Conservation (phyloP, 2,113 vertebrate species). For the Leptobrachium ailaonicum region DNA sequence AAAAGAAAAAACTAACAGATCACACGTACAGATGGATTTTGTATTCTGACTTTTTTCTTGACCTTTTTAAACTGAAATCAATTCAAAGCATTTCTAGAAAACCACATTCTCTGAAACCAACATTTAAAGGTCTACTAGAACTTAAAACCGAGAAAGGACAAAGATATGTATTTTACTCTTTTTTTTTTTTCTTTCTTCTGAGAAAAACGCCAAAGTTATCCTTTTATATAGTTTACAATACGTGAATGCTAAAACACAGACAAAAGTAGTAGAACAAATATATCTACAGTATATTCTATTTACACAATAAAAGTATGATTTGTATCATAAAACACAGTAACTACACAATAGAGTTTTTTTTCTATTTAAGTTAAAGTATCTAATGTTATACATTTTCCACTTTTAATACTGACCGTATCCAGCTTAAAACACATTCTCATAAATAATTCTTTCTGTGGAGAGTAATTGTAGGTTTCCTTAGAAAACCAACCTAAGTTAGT, state of each 20-base stretch:
- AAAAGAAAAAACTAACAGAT: no score
- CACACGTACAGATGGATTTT: no score
- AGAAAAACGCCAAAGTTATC: no score
- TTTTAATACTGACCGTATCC: conserved; percentile 43
- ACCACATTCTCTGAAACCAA: no score
- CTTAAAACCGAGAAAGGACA: no score
- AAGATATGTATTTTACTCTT: no score
- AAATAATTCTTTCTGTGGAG: conserved; percentile 17
- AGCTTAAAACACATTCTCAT: conserved; percentile 22
- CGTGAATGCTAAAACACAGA: conserved; percentile 23
- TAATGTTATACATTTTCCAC: conserved; percentile 28
- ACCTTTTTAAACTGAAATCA: no score
- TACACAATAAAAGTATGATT: conserved; percentile 26
- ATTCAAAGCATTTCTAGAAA: no score
- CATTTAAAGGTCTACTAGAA: no score
- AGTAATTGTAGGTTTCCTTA: conserved; percentile 1
- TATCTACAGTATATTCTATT: conserved; percentile 41
- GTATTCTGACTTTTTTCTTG: no score
- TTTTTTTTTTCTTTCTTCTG: no score
- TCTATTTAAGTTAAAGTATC: conserved; percentile 43
- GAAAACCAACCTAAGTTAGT: neutral
- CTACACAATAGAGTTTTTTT: conserved; percentile 10
- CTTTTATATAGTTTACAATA: neutral
- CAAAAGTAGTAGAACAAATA: neutral
- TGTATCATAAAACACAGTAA: neutral